A percentile compares a stretch with the other conserved stretches of the same genome.
These are phyloP conservation scores for Abrostola triplasia DNA, from an alignment of 2,888 invertebrate genomes.

Conservation along the genomic window DNA sequence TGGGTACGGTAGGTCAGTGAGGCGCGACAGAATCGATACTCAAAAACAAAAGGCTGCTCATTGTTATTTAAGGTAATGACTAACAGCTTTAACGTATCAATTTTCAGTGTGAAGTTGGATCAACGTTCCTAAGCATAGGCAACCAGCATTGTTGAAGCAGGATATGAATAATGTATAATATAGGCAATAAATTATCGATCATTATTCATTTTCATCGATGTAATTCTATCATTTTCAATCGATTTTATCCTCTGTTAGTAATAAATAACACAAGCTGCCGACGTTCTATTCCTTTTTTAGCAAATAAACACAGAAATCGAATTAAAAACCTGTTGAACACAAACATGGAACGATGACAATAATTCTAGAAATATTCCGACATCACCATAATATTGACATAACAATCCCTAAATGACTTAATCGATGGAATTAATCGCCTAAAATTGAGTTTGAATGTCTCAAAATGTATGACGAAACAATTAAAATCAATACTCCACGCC, in stretches of 20 bases:
- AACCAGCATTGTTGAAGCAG: neutral
- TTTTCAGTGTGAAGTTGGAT: neutral
- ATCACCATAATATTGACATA: constrained; percentile 4
- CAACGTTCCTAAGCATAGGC: neutral
- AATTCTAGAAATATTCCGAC: constrained; percentile 17
- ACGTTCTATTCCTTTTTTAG: constrained; percentile 3
- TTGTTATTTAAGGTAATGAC: constrained; percentile 14
- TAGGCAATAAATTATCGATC: neutral
- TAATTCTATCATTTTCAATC: neutral
- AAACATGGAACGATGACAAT: constrained; percentile 22
- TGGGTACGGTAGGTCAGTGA: constrained; percentile 42
- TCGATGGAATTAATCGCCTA: constrained; percentile 17
- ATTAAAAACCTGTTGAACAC: constrained; percentile 15
- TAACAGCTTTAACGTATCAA: constrained; percentile 2
- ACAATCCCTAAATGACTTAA: constrained; percentile 11
- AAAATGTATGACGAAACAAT: constrained; percentile 12
- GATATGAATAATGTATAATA: neutral
- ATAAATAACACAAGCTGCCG: constrained; percentile 3
- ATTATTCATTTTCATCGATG: neutral
- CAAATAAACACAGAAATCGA: constrained; percentile 7
- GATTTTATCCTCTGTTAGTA: neutral
- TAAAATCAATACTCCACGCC: constrained; percentile 30
- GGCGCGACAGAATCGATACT: constrained; percentile 25
- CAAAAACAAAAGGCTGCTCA: constrained; percentile 24
- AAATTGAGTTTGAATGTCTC: constrained; percentile 19